A percentile compares a stretch with the other conserved stretches of the same genome.
These are phyloP conservation scores for Lepidiolamprologus cunningtoni DNA, from an alignment of 2,113 vertebrate species.

Conservation along the genomic window DNA sequence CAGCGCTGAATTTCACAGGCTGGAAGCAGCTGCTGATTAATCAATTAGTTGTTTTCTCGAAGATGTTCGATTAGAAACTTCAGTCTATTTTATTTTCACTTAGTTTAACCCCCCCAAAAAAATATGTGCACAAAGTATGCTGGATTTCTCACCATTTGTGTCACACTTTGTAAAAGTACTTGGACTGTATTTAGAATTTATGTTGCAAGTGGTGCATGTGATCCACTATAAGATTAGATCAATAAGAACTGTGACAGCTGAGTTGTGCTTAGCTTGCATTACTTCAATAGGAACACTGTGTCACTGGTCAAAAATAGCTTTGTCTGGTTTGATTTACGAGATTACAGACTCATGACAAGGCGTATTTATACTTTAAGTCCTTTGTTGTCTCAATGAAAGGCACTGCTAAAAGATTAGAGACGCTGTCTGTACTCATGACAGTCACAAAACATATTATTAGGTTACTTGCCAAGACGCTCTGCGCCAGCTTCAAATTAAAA, in stretches of 20 bases:
- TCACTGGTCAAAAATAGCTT: conserved; percentile 37
- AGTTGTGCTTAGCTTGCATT: background rate
- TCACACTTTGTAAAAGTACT: background rate
- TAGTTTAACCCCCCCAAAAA: background rate
- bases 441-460: conserved; percentile 1
- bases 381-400: conserved; percentile 34
- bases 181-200: background rate
- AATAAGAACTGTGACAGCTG: background rate
- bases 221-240: background rate
- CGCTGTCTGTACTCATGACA: conserved; percentile 32
- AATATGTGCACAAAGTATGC: background rate
- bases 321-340: conserved; percentile 20
- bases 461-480: conserved; percentile 12
- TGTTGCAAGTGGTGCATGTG: background rate
- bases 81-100: background rate
- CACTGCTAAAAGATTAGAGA: conserved; percentile 26
- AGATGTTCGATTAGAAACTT: background rate
- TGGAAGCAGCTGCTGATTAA: background rate
- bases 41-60: background rate
- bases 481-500: background rate
- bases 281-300: conserved; percentile 10
- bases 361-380: conserved; percentile 8
- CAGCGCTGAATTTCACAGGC: background rate
- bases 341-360: conserved; percentile 7
- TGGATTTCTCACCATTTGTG: background rate